Evolutionary conservation across 2,888 invertebrate species (phyloP).

Genomic region (Stomorhina lunata): DNA sequence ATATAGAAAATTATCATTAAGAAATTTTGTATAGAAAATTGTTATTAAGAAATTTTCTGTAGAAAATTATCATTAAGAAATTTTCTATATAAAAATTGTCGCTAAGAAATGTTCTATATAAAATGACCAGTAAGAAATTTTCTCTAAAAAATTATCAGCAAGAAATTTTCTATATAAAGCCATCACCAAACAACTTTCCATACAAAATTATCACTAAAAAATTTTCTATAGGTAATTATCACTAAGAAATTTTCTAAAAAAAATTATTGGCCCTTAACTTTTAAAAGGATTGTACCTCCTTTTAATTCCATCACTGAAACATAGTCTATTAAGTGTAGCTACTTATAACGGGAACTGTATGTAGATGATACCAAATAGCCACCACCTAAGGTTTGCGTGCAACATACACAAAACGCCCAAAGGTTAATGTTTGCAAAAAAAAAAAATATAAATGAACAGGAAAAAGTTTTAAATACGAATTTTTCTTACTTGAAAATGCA

Average conservation of each 20-base stretch:
- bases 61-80: too few relatives aligned
- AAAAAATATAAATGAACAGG: constrained; percentile 3
- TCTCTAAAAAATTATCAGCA: too few relatives aligned
- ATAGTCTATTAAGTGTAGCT: neutral
- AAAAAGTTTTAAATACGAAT: constrained; percentile 52
- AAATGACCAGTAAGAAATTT: too few relatives aligned
- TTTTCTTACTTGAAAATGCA: constrained; percentile 52
- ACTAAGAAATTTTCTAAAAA: neutral
- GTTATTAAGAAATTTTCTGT: too few relatives aligned
- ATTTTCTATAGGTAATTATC: too few relatives aligned
- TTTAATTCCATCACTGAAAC: neutral
- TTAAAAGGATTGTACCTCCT: neutral
- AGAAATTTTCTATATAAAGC: too few relatives aligned
- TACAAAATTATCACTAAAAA: too few relatives aligned
- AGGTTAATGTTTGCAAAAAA: constrained; percentile 48
- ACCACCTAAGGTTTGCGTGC: constrained; percentile 54
- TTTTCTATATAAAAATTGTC: too few relatives aligned
- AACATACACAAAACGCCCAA: constrained; percentile 38
- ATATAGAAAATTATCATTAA: too few relatives aligned
- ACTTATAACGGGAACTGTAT: neutral
- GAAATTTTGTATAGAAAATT: too few relatives aligned
- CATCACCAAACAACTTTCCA: too few relatives aligned
- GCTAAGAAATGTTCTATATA: too few relatives aligned
- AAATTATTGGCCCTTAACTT: constrained; percentile 10
- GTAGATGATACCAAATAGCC: constrained; percentile 43